Conservation (phyloP, 2,888 invertebrate species). For the Norana najaformis region DNA sequence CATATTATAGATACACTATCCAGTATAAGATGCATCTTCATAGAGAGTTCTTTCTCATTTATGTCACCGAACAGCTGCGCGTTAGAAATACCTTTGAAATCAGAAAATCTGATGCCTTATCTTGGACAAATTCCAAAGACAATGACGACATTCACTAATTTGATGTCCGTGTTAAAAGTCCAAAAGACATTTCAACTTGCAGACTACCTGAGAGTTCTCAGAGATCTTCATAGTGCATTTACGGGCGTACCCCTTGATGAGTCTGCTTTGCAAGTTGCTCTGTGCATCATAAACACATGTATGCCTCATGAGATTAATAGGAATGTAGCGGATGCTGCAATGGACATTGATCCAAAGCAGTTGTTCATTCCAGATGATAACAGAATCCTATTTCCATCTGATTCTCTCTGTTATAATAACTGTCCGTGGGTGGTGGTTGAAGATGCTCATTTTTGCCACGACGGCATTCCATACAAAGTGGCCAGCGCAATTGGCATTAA, state of each 20-base stretch:
- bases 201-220: constrained; percentile 15
- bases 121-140: constrained; percentile 15
- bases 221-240: constrained; percentile 9
- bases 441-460: constrained; percentile 18
- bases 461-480: constrained; percentile 39
- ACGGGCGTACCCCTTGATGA: not conserved
- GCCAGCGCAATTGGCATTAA: constrained; percentile 44
- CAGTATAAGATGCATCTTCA: not conserved
- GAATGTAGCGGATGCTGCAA: not conserved
- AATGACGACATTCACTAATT: not conserved
- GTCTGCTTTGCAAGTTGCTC: not conserved
- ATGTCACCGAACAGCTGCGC: constrained; percentile 16
- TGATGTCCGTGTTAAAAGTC: not conserved
- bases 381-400: constrained; percentile 39
- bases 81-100: not conserved
- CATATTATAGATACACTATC: not conserved
- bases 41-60: not conserved
- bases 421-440: constrained; percentile 34
- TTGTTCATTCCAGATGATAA: constrained; percentile 45
- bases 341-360: not conserved
- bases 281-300: constrained; percentile 9
- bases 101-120: constrained; percentile 30
- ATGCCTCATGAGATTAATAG: not conserved
- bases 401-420: constrained; percentile 47
- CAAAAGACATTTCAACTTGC: not conserved